Percentiles rank a stretch among this genome's conserved stretches.
phyloP scores from a whole-genome alignment of 1,140 invertebrate species.

The Mactra quadrangularis region DNA sequence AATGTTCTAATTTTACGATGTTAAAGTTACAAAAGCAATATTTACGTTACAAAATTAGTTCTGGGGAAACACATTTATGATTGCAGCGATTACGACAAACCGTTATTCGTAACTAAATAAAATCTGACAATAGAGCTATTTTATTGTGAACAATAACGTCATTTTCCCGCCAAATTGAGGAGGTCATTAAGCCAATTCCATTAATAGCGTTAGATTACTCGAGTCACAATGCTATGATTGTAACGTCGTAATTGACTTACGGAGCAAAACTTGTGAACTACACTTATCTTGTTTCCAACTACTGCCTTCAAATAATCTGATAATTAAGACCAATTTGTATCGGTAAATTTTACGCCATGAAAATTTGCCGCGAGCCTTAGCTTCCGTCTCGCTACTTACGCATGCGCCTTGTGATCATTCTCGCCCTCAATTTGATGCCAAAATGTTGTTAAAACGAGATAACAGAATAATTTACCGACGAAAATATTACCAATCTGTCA shows the following conservation, averaged over 20 bases:
- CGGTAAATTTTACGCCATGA: constrained; percentile 62
- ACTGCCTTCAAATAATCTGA: constrained; percentile 48
- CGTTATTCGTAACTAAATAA: neutral
- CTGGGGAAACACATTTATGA: too few relatives aligned
- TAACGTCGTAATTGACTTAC: constrained; percentile 44
- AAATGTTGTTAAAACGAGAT: constrained; percentile 45
- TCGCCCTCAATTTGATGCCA: constrained; percentile 31
- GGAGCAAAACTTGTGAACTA: constrained; percentile 47
- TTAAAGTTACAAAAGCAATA: too few relatives aligned
- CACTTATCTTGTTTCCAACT: constrained; percentile 57
- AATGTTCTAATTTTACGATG: too few relatives aligned
- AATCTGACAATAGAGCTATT: neutral
- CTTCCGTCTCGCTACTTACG: constrained; percentile 41
- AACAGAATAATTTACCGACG: constrained; percentile 54
- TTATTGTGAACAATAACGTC: constrained; percentile 30
- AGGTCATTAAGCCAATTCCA: constrained; percentile 44
- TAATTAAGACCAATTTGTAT: constrained; percentile 60
- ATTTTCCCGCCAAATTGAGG: constrained; percentile 38
- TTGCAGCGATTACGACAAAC: too few relatives aligned
- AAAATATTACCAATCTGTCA: constrained; percentile 41
- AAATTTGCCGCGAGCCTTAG: constrained; percentile 36
- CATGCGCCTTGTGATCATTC: constrained; percentile 25
- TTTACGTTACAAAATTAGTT: too few relatives aligned
- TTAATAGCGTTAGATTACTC: constrained; percentile 38
- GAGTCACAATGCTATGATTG: constrained; percentile 36